Conservation (phyloP, 2,113 vertebrate genomes). For the Hydropotes inermis region DNA sequence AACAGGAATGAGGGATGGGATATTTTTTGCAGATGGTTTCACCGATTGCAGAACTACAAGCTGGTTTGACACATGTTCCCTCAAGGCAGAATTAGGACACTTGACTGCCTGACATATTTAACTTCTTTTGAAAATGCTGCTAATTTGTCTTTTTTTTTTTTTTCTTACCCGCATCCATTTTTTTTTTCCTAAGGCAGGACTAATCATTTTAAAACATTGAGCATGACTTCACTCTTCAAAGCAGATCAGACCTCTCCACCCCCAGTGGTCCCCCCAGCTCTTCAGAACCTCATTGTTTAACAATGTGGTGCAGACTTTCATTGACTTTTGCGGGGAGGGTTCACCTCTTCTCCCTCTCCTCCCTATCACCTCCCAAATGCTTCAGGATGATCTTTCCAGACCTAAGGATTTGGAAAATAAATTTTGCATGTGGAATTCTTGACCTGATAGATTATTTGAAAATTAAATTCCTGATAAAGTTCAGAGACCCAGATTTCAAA, state of each 20-base stretch:
- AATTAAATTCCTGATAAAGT: constrained; percentile 33
- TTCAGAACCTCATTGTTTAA: constrained; percentile 34
- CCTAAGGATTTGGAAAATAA: constrained; percentile 11
- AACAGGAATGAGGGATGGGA: not conserved
- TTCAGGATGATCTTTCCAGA: not conserved
- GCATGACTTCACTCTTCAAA: constrained; percentile 47
- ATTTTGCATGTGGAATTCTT: constrained; percentile 21
- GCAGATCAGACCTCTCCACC: not conserved
- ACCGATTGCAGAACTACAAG: not conserved
- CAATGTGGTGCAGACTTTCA: not conserved
- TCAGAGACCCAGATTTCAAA: constrained; percentile 37
- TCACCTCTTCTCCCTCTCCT: not conserved
- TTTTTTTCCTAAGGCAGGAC: not conserved
- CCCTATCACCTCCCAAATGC: not conserved
- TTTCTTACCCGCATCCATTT: not conserved
- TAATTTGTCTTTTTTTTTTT: constrained; percentile 40
- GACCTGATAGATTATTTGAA: constrained; percentile 49
- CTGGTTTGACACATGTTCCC: not conserved
- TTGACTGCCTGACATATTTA: constrained; percentile 52
- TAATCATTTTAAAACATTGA: constrained; percentile 51
- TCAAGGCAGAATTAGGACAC: constrained; percentile 48
- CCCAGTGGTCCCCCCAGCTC: not conserved
- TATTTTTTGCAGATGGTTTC: not conserved
- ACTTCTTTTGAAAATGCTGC: constrained; percentile 55
- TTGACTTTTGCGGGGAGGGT: not conserved